Evolutionary conservation across 2,888 invertebrate genomes (phyloP).

Genomic region (Alcis repandata): DNA sequence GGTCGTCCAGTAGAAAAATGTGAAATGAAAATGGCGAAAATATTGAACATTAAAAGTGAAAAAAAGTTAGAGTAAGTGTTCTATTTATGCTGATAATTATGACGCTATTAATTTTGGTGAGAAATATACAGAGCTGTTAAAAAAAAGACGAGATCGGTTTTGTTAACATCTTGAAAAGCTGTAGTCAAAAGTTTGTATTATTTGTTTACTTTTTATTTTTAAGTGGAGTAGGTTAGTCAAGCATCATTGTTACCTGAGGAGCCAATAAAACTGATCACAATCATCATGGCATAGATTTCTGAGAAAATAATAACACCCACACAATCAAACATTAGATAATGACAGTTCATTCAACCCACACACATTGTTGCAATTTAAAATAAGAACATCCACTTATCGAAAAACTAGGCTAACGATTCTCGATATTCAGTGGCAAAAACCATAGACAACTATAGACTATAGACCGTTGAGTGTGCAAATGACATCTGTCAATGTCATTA

Average conservation of each 20-base stretch:
- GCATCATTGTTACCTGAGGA: not conserved
- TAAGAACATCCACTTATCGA: slow-evolving; percentile 36
- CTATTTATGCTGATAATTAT: too few species aligned
- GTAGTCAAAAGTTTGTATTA: too few species aligned
- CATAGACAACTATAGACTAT: slow-evolving; percentile 29
- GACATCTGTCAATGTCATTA: slow-evolving; percentile 46
- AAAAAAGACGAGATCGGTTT: too few species aligned
- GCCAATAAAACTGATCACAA: slow-evolving; percentile 5
- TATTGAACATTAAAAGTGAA: too few species aligned
- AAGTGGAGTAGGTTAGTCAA: too few species aligned
- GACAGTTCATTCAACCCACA: slow-evolving; percentile 17
- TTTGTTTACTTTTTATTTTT: too few species aligned
- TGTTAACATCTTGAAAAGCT: too few species aligned
- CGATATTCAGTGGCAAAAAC: slow-evolving; percentile 38
- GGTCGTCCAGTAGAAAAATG: too few species aligned
- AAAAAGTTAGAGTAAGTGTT: too few species aligned
- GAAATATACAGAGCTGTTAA: too few species aligned
- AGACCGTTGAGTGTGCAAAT: slow-evolving; percentile 34
- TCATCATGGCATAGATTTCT: slow-evolving; percentile 9
- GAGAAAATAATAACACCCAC: slow-evolving; percentile 19
- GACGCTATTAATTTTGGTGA: too few species aligned
- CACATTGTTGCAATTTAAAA: slow-evolving; percentile 21
- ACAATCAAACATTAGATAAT: slow-evolving; percentile 21
- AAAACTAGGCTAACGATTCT: slow-evolving; percentile 50
- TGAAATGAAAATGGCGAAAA: too few species aligned